A percentile compares a stretch with the other conserved stretches of the same genome.
Conservation (phyloP, 2,797 vertebrate genomes). For the Neostethus bicornis region DNA sequence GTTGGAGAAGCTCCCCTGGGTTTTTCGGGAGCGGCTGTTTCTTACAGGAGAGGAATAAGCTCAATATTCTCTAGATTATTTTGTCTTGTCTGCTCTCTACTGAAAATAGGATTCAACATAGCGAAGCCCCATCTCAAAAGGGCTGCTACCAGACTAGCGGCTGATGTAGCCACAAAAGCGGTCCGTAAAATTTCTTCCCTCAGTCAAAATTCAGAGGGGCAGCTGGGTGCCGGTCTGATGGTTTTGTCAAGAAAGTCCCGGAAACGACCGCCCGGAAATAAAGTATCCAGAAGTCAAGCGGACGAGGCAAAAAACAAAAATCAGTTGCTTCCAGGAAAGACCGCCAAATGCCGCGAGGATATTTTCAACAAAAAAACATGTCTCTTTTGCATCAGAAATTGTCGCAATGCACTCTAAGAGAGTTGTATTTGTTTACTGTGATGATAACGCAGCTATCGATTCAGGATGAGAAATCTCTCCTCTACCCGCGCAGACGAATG, state of each 20-base stretch:
- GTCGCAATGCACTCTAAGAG: not conserved
- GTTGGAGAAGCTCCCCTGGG: not conserved
- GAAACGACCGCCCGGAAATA: too few species aligned
- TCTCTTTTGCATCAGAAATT: not conserved
- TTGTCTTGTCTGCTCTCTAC: not conserved
- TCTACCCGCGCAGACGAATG: not conserved
- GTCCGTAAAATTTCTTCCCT: too few species aligned
- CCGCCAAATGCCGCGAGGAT: not conserved
- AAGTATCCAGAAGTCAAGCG: too few species aligned
- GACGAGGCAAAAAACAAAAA: not conserved
- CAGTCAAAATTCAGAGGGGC: not conserved
- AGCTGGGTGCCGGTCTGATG: not conserved
- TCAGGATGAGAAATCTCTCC: not conserved
- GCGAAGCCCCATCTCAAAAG: not conserved
- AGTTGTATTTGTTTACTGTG: slow-evolving; percentile 2
- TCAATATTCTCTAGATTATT: not conserved
- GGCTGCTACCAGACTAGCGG: not conserved
- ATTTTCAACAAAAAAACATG: not conserved
- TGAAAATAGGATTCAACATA: not conserved
- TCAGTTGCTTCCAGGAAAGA: not conserved
- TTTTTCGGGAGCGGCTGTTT: not conserved
- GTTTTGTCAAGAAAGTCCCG: not conserved
- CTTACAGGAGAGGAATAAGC: not conserved
- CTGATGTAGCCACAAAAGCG: too few species aligned
- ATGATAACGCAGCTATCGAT: not conserved